A percentile compares a stretch with the other conserved stretches of the same genome.
phyloP scores from a whole-genome alignment of 37 sponge, comb jelly and placozoan genomes.

The Diacarnus erythraeanus region DNA sequence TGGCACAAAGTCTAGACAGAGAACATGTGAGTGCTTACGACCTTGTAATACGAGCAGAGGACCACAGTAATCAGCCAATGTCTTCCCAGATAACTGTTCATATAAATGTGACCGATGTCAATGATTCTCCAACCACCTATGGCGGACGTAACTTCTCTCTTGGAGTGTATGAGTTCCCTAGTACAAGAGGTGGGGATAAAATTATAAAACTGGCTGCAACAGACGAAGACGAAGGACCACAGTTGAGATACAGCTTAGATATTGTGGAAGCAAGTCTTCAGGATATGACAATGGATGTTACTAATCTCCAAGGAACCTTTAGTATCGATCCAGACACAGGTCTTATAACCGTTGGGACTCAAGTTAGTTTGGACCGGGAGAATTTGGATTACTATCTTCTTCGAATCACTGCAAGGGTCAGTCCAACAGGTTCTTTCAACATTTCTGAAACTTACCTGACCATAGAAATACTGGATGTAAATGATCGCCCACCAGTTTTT shows the following conservation, averaged over 20 bases:
- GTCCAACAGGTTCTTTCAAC: slow-evolving; percentile 13
- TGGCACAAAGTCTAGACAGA: slow-evolving; percentile 36
- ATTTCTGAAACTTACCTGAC: slow-evolving; percentile 18
- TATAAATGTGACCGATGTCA: slow-evolving; percentile 44
- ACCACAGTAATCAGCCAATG: slow-evolving; percentile 15
- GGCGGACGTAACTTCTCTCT: slow-evolving; percentile 40
- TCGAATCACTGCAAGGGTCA: slow-evolving; percentile 7
- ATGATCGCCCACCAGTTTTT: slow-evolving; percentile 65
- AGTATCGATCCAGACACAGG: slow-evolving; percentile 49
- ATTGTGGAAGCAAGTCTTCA: neutral
- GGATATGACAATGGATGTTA: neutral
- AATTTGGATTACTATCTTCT: slow-evolving; percentile 38
- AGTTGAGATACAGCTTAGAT: slow-evolving; percentile 13
- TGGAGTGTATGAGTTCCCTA: slow-evolving; percentile 44
- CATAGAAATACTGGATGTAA: slow-evolving; percentile 69
- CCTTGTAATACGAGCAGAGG: slow-evolving; percentile 52
- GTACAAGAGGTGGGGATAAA: slow-evolving; percentile 5
- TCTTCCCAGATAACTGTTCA: neutral
- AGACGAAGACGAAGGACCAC: slow-evolving; percentile 38
- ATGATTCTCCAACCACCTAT: slow-evolving; percentile 64
- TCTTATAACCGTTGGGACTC: neutral
- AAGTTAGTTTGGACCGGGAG: slow-evolving; percentile 55
- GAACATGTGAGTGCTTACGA: slow-evolving; percentile 30
- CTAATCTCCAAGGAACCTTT: slow-evolving; percentile 27
- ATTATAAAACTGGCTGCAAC: slow-evolving; percentile 55